Conservation (phyloP, 2,113 vertebrate genomes). For the Cavia aperea region DNA sequence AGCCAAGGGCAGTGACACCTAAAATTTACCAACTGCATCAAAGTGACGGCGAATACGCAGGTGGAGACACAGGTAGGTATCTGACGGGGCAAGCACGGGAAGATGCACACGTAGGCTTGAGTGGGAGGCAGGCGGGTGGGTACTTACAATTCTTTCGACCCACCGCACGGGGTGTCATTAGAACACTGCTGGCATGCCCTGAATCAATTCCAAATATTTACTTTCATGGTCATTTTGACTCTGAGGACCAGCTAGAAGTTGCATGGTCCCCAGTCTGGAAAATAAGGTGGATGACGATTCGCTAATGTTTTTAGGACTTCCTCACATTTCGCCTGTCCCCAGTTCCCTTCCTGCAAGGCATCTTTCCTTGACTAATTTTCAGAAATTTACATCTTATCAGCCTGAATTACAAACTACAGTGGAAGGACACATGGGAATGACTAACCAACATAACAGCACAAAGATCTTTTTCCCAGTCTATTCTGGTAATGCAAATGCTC, state of each 20-base stretch:
- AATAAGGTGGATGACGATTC: not conserved
- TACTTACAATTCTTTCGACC: not conserved
- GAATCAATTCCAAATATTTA: not conserved
- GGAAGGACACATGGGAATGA: not conserved
- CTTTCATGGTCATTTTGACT: not conserved
- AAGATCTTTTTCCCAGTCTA: constrained; percentile 14
- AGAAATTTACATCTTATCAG: constrained; percentile 10
- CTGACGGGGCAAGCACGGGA: not conserved
- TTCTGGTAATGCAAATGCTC: not conserved
- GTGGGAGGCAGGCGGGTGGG: not conserved
- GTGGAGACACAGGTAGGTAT: not conserved
- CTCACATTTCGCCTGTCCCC: not conserved
- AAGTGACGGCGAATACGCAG: not conserved
- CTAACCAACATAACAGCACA: not conserved
- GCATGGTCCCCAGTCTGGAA: not conserved
- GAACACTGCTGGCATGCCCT: not conserved
- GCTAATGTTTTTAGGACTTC: not conserved
- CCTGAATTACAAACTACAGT: not conserved
- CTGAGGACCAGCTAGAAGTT: not conserved
- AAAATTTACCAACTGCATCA: constrained; percentile 5
- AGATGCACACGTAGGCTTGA: not conserved
- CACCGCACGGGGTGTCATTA: not conserved
- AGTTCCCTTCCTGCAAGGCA: not conserved
- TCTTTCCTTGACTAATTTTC: constrained; percentile 9
- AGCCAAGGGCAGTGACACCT: not conserved